Evolutionary conservation across 2,797 vertebrate genomes (phyloP).

Genomic region (Saxicola maurus): DNA sequence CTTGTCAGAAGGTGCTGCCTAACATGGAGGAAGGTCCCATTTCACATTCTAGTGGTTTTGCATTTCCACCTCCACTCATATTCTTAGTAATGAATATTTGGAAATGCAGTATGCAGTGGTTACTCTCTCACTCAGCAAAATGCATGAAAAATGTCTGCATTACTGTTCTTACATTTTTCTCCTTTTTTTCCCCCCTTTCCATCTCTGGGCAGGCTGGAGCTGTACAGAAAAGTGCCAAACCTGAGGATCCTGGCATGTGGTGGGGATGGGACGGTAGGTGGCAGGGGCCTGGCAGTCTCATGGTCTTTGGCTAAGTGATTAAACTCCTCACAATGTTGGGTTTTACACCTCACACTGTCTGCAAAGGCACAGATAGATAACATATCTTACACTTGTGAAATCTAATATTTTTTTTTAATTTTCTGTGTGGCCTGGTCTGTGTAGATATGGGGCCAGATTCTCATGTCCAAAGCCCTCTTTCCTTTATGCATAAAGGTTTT

Average conservation of each 20-base stretch:
- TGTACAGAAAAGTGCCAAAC: conserved; percentile 98
- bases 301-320: not conserved
- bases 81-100: not conserved
- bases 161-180: not conserved
- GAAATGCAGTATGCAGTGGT: not conserved
- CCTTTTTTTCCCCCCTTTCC: not conserved
- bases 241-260: conserved; percentile 94
- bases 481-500: not conserved
- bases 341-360: not conserved
- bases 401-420: not conserved
- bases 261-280: conserved; percentile 92
- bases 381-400: accelerated
- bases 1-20: not conserved
- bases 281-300: accelerated
- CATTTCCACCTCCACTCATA: not conserved
- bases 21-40: not conserved
- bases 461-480: not conserved
- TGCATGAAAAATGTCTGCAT: not conserved
- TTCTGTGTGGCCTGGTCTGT: not conserved
- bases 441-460: not conserved
- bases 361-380: not conserved
- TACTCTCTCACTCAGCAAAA: not conserved
- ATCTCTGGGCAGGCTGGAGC: conserved; percentile 80
- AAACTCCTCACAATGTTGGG: not conserved
- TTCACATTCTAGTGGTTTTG: not conserved